A percentile compares a stretch with the other conserved stretches of the same genome.
These are phyloP conservation scores for Holothuria scabra DNA, from an alignment of 53 echinoderm and acorn worm species.

Conservation along the genomic window DNA sequence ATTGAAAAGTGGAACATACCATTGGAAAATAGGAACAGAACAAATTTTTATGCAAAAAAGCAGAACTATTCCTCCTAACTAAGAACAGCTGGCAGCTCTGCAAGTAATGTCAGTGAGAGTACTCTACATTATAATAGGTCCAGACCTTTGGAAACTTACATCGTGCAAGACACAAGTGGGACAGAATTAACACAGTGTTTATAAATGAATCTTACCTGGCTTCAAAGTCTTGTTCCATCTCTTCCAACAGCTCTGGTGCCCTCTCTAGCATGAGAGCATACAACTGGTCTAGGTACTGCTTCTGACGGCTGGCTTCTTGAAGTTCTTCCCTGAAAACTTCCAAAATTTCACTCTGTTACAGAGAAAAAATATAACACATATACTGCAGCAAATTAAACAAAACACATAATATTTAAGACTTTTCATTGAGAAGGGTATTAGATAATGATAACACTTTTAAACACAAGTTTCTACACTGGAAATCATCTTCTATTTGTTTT, in stretches of 20 bases:
- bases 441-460: background rate
- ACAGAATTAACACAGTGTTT: too few species aligned
- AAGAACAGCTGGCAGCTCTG: too few species aligned
- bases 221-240: constrained; percentile 88
- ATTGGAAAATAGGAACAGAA: too few species aligned
- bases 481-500: too few species aligned
- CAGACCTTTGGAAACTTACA: too few species aligned
- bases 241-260: constrained; percentile 84
- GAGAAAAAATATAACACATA: background rate
- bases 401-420: background rate
- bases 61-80: too few species aligned
- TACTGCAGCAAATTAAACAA: background rate
- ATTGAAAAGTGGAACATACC: too few species aligned
- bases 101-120: too few species aligned
- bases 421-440: background rate
- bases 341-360: constrained; percentile 78
- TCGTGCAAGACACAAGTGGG: too few species aligned
- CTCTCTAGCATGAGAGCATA: constrained; percentile 93
- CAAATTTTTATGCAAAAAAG: too few species aligned
- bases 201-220: constrained; percentile 60
- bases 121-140: too few species aligned
- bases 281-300: constrained; percentile 96
- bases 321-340: constrained; percentile 85
- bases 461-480: too few species aligned
- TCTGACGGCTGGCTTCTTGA: constrained; percentile 88